Evolutionary conservation across 2,888 invertebrate species (phyloP).

Genomic region (Chrysotoxum bicinctum): DNA sequence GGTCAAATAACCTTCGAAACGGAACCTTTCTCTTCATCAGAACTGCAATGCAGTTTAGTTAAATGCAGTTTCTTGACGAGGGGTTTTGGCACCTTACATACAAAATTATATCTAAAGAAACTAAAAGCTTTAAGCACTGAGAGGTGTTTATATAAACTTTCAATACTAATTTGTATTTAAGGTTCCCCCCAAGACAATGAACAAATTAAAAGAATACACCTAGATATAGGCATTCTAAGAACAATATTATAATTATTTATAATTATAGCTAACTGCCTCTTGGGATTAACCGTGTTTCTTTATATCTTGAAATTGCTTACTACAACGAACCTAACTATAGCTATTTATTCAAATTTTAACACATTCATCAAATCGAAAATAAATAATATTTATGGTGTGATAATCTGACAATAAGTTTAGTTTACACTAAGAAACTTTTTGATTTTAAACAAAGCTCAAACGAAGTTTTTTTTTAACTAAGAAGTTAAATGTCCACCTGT

Average conservation of each 20-base stretch:
- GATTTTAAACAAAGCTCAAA: background rate
- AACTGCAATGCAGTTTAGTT: background rate
- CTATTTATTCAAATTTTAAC: background rate
- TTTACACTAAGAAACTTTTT: background rate
- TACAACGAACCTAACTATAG: background rate
- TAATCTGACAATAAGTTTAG: background rate
- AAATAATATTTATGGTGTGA: slow-evolving; percentile 4
- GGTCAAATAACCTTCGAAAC: background rate
- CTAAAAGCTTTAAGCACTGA: background rate
- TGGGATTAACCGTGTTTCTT: background rate
- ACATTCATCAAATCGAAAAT: background rate
- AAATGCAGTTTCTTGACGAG: background rate
- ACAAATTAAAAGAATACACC: background rate
- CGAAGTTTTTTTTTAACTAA: background rate
- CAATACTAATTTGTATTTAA: background rate
- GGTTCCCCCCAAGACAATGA: background rate
- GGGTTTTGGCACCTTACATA: background rate
- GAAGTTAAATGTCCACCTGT: background rate
- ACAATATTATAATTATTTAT: background rate
- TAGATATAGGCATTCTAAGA: background rate
- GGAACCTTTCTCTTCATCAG: background rate
- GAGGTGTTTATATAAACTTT: background rate
- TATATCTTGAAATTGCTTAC: background rate
- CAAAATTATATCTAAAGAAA: background rate
- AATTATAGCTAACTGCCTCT: no score